These are phyloP conservation scores for Cylas formicarius DNA, from an alignment of 1,140 invertebrate species.

Conservation along the genomic window DNA sequence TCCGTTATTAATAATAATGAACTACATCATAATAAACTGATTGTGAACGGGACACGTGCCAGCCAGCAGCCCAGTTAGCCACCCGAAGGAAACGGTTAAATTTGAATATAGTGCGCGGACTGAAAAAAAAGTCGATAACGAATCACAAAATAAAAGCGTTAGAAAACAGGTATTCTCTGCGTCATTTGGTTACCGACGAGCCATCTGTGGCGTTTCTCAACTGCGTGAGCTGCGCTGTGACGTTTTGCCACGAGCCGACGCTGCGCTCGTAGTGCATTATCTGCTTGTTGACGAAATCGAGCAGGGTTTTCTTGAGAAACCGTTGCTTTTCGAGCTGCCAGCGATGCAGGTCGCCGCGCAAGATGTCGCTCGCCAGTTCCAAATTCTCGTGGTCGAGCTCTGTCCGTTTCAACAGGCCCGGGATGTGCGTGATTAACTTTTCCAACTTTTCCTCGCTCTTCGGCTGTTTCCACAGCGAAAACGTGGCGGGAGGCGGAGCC, in stretches of 20 bases:
- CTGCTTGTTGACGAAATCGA: constrained; percentile 60
- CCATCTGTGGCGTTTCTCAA: no score
- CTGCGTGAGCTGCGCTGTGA: no score
- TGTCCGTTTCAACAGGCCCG: constrained; percentile 49
- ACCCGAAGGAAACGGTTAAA: no score
- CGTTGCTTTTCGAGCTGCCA: constrained; percentile 64
- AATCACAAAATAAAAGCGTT: no score
- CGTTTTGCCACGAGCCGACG: constrained; percentile 53
- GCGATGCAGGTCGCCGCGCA: constrained; percentile 62
- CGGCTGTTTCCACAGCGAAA: constrained; percentile 51
- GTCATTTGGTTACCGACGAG: no score
- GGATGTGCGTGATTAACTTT: constrained; percentile 46
- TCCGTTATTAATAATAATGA: no score
- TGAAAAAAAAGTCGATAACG: no score
- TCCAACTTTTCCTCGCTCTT: constrained; percentile 52
- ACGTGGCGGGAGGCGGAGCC: constrained; percentile 26
- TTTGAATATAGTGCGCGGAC: no score
- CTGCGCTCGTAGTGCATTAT: constrained; percentile 61
- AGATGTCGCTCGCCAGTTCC: constrained; percentile 64
- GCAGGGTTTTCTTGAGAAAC: constrained; percentile 60
- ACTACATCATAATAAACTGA: no score
- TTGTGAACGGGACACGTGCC: no score
- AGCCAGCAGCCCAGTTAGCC: no score
- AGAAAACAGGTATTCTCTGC: no score
- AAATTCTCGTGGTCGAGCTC: constrained; percentile 58